These are phyloP conservation scores for Drosophila sucinea DNA, from an alignment of 1,140 invertebrate genomes.

Conservation along the genomic window DNA sequence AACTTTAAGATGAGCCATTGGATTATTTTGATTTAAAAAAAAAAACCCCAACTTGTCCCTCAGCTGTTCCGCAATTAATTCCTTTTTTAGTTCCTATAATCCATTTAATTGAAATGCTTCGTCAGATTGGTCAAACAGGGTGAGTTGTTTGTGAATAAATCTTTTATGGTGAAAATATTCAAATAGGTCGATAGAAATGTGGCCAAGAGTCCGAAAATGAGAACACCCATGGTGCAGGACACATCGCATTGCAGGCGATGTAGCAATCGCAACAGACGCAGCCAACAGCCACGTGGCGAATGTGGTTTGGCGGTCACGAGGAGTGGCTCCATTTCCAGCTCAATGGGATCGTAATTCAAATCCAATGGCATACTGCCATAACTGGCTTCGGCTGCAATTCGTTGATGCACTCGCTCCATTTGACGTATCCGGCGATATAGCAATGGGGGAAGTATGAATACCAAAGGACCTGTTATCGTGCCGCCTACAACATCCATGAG, in stretches of 20 bases:
- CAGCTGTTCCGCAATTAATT: not conserved
- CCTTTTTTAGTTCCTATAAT: not conserved
- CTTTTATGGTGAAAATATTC: constrained; percentile 68
- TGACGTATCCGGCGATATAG: constrained; percentile 88
- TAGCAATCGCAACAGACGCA: constrained; percentile 49
- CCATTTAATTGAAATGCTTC: constrained; percentile 36
- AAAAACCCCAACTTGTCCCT: constrained; percentile 3
- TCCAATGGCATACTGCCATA: constrained; percentile 76
- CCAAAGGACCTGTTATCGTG: constrained; percentile 91
- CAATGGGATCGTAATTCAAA: constrained; percentile 72
- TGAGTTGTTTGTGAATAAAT: constrained; percentile 74
- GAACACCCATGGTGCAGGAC: constrained; percentile 70
- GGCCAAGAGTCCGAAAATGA: constrained; percentile 74
- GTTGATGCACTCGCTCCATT: constrained; percentile 77
- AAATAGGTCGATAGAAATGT: constrained; percentile 78
- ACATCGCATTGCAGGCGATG: constrained; percentile 67
- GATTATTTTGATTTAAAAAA: not conserved
- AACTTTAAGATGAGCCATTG: constrained; percentile 15
- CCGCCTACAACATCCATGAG: constrained; percentile 94
- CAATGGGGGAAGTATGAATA: constrained; percentile 93
- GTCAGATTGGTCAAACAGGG: constrained; percentile 68
- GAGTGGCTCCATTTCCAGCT: constrained; percentile 69
- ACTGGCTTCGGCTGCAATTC: constrained; percentile 71
- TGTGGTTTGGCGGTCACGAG: constrained; percentile 34
- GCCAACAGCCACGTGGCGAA: constrained; percentile 53